Evolutionary conservation across 2,113 vertebrate genomes (phyloP).

Genomic region (Cyprinodon tularosa): DNA sequence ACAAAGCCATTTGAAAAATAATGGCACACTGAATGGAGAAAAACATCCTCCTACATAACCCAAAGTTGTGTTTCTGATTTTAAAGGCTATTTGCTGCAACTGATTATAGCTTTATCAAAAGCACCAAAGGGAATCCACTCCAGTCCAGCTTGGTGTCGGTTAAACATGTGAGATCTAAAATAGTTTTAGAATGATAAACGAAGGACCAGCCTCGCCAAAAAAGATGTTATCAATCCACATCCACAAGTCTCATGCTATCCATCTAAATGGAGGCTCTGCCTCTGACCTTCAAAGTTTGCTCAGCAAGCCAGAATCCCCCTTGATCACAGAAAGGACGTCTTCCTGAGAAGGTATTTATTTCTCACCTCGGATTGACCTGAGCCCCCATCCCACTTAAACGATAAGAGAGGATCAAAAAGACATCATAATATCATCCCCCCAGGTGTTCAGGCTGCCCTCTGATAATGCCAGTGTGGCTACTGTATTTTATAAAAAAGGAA

Average conservation of each 20-base stretch:
- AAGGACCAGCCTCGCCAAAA: constrained; percentile 3
- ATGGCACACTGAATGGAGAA: neutral
- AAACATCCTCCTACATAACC: neutral
- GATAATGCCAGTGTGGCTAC: neutral
- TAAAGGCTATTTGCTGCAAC: no score
- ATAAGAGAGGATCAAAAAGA: constrained; percentile 36
- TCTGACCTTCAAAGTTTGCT: constrained; percentile 1
- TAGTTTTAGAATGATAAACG: neutral
- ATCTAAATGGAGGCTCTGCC: neutral
- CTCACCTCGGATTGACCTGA: constrained; percentile 32
- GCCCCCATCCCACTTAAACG: constrained; percentile 5
- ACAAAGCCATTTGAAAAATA: neutral
- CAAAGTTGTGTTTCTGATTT: neutral
- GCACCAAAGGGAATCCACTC: constrained; percentile 7
- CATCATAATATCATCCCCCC: neutral
- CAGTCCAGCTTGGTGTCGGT: neutral
- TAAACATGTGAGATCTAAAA: neutral
- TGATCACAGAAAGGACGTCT: constrained; percentile 38
- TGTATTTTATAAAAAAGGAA: neutral
- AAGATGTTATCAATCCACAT: constrained; percentile 13
- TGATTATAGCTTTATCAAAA: neutral
- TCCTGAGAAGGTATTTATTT: constrained; percentile 37
- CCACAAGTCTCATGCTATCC: neutral
- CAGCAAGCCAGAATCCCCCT: constrained; percentile 16
- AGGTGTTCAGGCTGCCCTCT: neutral